These are phyloP conservation scores for Eulemur albifrons DNA, from an alignment of 2,797 vertebrate species.

Conservation along the genomic window DNA sequence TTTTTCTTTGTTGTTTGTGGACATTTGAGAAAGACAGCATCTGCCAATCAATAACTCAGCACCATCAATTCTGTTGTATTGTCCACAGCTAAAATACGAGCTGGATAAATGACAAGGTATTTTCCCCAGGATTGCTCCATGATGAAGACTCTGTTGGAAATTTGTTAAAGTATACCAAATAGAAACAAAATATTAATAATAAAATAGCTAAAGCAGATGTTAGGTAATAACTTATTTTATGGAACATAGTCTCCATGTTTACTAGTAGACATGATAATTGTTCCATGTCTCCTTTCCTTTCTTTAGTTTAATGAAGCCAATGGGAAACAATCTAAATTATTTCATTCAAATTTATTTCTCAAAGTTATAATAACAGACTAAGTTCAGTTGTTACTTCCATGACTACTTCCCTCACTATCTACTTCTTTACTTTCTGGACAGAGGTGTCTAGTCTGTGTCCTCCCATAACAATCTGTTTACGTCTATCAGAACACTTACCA, in stretches of 20 bases:
- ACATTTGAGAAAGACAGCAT: conserved; percentile 52
- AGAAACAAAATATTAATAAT: neutral
- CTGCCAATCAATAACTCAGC: conserved; percentile 42
- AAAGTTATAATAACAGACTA: neutral
- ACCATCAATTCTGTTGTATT: neutral
- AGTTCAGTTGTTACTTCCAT: neutral
- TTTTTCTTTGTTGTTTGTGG: conserved; percentile 38
- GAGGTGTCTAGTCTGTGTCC: neutral
- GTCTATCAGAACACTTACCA: neutral
- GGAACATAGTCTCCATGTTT: neutral
- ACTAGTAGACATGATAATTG: neutral
- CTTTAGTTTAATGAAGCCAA: neutral
- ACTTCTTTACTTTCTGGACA: neutral
- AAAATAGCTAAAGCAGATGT: neutral
- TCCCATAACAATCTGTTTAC: neutral
- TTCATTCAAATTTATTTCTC: neutral
- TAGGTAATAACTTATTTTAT: neutral
- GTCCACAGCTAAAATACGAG: neutral
- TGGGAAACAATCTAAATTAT: neutral
- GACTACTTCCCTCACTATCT: neutral
- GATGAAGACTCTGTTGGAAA: neutral
- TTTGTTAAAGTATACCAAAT: neutral
- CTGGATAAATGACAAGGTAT: neutral
- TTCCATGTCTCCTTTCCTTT: neutral
- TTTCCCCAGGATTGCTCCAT: neutral